Conservation (phyloP, 1,140 invertebrate genomes). For the Pteromalus puparum region DNA sequence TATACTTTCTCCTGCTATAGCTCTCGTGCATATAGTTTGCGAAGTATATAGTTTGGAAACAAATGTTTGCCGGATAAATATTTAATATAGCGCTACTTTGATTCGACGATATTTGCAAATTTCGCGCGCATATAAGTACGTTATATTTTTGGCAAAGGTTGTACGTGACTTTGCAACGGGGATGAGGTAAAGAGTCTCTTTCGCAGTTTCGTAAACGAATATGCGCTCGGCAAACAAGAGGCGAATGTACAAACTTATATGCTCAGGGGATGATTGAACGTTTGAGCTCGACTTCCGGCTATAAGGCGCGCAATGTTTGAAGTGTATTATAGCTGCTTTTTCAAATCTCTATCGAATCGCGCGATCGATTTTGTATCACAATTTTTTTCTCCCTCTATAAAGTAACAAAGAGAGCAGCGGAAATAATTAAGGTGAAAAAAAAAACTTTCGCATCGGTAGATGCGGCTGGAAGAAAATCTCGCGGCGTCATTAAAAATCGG, state of each 20-base stretch:
- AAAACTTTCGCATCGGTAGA: not conserved
- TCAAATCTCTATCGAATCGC: no score
- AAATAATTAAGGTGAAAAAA: not conserved
- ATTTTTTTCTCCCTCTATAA: not conserved
- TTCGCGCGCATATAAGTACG: not conserved
- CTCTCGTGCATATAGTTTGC: not conserved
- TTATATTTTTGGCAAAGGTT: not conserved
- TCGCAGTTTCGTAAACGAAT: not conserved
- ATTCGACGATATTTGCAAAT: constrained; percentile 26
- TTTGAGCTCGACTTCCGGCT: not conserved
- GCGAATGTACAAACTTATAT: no score
- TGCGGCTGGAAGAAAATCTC: not conserved
- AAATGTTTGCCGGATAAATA: constrained; percentile 46
- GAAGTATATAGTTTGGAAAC: constrained; percentile 35
- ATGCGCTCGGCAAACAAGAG: no score
- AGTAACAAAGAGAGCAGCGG: no score
- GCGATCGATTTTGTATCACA: not conserved
- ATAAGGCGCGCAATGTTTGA: not conserved
- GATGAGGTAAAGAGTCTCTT: not conserved
- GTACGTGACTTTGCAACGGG: not conserved
- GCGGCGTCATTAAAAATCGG: not conserved
- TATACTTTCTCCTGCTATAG: not conserved
- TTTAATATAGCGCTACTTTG: constrained; percentile 28
- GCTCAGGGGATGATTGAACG: not conserved
- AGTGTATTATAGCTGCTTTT: not conserved